These are phyloP conservation scores for Coleophora flavipennella DNA, from an alignment of 2,888 invertebrate species.

Conservation along the genomic window DNA sequence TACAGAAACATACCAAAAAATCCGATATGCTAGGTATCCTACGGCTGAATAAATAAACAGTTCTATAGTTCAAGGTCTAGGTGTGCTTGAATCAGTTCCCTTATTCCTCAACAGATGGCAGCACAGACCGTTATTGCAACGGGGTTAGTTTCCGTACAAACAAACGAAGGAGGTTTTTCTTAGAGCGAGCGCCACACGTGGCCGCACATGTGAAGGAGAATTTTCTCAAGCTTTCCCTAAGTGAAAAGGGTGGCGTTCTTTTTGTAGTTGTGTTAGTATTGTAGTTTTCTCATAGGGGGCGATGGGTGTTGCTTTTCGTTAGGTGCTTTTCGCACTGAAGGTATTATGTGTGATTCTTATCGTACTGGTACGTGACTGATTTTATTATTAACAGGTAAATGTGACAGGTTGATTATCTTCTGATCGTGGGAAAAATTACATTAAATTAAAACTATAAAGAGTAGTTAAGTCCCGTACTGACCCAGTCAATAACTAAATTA, in stretches of 20 bases:
- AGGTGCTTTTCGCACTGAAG: too few species aligned
- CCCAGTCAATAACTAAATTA: too few species aligned
- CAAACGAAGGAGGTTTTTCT: slow-evolving; percentile 7
- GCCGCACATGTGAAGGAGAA: slow-evolving; percentile 34
- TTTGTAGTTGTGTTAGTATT: slow-evolving; percentile 45
- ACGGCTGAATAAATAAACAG: slow-evolving; percentile 25
- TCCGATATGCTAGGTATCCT: too few species aligned
- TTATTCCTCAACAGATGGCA: slow-evolving; percentile 11
- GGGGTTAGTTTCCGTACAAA: slow-evolving; percentile 20
- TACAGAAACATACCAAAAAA: too few species aligned
- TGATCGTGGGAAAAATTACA: too few species aligned
- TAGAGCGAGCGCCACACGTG: slow-evolving; percentile 26
- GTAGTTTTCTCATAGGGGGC: slow-evolving; percentile 55
- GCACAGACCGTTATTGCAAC: slow-evolving; percentile 12
- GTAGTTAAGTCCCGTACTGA: too few species aligned
- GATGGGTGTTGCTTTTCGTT: slow-evolving; percentile 26
- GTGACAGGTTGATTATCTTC: too few species aligned
- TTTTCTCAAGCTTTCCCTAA: slow-evolving; percentile 57
- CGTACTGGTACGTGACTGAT: too few species aligned
- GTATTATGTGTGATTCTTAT: too few species aligned
- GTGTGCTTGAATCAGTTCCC: slow-evolving; percentile 3
- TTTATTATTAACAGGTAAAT: too few species aligned
- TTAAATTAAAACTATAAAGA: too few species aligned
- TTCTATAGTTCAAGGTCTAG: slow-evolving; percentile 31
- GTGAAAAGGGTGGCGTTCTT: slow-evolving; percentile 39